phyloP scores from a whole-genome alignment of 1,140 invertebrate species.

The Caenorhabditis remanei region DNA sequence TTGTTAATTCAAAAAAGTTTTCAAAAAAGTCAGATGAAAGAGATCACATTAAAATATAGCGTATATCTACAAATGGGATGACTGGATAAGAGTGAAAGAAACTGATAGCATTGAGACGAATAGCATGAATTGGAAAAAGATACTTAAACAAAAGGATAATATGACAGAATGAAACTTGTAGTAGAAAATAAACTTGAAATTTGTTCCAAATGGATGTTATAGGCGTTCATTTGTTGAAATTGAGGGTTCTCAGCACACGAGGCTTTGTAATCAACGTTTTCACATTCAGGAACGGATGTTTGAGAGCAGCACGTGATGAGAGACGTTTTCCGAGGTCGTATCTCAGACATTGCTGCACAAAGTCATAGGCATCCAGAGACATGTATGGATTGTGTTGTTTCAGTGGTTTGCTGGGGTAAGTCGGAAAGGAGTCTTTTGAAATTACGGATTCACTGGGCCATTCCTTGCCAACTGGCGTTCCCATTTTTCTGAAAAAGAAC shows the following conservation, averaged over 20 bases:
- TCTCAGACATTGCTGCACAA: slow-evolving; percentile 36
- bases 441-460: slow-evolving; percentile 67
- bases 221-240: background rate
- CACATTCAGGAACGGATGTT: background rate
- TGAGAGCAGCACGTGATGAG: background rate
- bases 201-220: too few relatives aligned
- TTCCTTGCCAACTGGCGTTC: slow-evolving; percentile 51
- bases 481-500: slow-evolving; percentile 65
- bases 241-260: background rate
- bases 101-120: too few relatives aligned
- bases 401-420: background rate
- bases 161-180: too few relatives aligned
- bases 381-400: background rate
- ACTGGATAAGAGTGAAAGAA: too few relatives aligned
- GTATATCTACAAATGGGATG: too few relatives aligned
- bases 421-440: slow-evolving; percentile 45
- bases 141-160: too few relatives aligned
- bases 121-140: too few relatives aligned
- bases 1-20: too few relatives aligned
- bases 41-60: too few relatives aligned
- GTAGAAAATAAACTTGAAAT: too few relatives aligned
- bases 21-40: too few relatives aligned
- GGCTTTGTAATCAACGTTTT: background rate
- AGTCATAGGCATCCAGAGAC: slow-evolving; percentile 1
- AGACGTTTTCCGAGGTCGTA: slow-evolving; percentile 25